Evolutionary conservation across 2,113 vertebrate species (phyloP), one percentile per base, ranked within the genome.

Genomic region (Rissa tridactyla): DNA sequence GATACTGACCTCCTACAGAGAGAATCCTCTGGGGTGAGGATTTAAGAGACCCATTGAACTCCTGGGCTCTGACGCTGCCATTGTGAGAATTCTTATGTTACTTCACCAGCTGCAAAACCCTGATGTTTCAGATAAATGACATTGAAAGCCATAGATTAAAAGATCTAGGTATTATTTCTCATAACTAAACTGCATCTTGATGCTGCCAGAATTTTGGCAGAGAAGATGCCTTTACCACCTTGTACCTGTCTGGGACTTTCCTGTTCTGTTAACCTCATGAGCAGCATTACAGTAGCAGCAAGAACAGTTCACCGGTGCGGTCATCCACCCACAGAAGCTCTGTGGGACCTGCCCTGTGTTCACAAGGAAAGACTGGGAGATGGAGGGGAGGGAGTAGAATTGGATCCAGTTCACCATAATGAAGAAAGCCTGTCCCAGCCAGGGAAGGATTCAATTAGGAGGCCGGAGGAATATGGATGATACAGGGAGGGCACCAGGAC

Each of bases 401-500:
- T 96, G 84, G 69, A 96, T 97, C 94, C 87, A 92, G 75, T 10
- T 92, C 77, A 26, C 46, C 42, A 3, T 90, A 96, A 96, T 93
- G 86, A 97, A 58, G 92, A 97, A 96, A 95, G 77, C 52, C 94
- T 96, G 92, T 90, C 72, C 60, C 34, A 60, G 68, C 32, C 61
- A 69, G 71, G 94, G 87, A 91, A 95, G 94, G 92, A 95, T 97
- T 95, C 85, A 96, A 52, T 97, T 97, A 97, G 78, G 88, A 66
- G 83, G n/a, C 80, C 49, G 5, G 79, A 96, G 93, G 72, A 91
- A 51, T 92, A 84, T 55, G n/a, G 78, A 77, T 75, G 82, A 44
- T 70, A 66, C 58, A 57, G 55, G 82, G 52, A 87, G 91, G 93
- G 78, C 64, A 97, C 65, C 83, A 65, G 72, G 55, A 79, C 91